phyloP scores from a whole-genome alignment of 2,888 invertebrate species.

The Arctia plantaginis region DNA sequence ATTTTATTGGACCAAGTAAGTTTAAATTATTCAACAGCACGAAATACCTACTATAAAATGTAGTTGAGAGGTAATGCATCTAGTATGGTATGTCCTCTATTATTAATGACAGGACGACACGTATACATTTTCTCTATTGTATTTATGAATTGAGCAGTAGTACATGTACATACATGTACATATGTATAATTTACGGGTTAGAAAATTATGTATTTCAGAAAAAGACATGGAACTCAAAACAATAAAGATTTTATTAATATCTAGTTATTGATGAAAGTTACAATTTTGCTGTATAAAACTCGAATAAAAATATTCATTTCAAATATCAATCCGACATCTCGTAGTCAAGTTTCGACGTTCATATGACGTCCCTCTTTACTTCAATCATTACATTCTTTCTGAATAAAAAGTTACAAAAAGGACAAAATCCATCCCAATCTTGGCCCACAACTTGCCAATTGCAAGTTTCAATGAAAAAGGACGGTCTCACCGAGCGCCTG shows the following conservation, averaged over 20 bases:
- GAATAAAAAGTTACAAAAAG: constrained; percentile 58
- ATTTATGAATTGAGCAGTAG: constrained; percentile 22
- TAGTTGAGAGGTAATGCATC: constrained; percentile 65
- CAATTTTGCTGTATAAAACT: background rate
- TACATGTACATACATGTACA: background rate
- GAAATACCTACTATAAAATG: constrained; percentile 54
- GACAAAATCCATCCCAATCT: constrained; percentile 72
- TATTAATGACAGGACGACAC: constrained; percentile 58
- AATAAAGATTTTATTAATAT: background rate
- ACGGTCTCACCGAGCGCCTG: constrained; percentile 68
- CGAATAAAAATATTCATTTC: constrained; percentile 41
- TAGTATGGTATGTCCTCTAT: constrained; percentile 52
- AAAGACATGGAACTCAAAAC: background rate
- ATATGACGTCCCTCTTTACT: constrained; percentile 42
- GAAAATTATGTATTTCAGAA: background rate
- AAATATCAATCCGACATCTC: constrained; percentile 46
- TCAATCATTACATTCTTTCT: constrained; percentile 52
- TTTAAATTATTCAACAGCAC: constrained; percentile 49
- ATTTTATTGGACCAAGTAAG: constrained; percentile 41
- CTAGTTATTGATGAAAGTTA: background rate
- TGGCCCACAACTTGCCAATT: constrained; percentile 74
- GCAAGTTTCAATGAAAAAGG: constrained; percentile 81
- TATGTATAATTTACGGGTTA: background rate
- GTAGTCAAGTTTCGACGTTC: constrained; percentile 41
- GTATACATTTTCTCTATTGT: constrained; percentile 21